These are phyloP conservation scores for Sicus ferrugineus DNA, from an alignment of 2,888 invertebrate genomes.

Conservation along the genomic window DNA sequence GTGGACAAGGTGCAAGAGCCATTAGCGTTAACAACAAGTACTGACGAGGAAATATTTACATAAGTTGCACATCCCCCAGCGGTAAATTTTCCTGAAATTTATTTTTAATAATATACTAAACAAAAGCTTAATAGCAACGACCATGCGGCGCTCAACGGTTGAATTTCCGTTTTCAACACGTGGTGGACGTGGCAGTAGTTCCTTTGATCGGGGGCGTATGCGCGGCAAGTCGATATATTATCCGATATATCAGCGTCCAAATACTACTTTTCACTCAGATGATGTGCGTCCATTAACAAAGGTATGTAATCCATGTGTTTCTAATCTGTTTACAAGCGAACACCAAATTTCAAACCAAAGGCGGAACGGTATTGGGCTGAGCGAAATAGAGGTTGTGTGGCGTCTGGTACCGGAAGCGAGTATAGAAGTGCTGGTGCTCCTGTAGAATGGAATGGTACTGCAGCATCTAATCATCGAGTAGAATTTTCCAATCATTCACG, in stretches of 20 bases:
- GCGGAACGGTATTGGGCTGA: conserved; percentile 61
- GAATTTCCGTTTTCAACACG: conserved; percentile 55
- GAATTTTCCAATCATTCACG: conserved; percentile 57
- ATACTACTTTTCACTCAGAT: conserved; percentile 46
- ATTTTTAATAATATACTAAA: too few relatives aligned
- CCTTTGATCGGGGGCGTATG: conserved; percentile 65
- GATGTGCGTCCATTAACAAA: conserved; percentile 49
- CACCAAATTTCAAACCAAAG: too few relatives aligned
- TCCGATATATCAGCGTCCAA: conserved; percentile 58
- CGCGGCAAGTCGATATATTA: conserved; percentile 59
- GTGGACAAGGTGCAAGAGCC: conserved; percentile 63
- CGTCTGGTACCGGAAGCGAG: conserved; percentile 19
- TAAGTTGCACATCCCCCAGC: conserved; percentile 45
- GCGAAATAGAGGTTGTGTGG: conserved; percentile 56
- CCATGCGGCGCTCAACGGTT: conserved; percentile 63
- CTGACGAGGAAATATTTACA: conserved; percentile 64
- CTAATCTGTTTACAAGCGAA: too few relatives aligned
- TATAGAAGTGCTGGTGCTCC: not conserved
- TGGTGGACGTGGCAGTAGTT: conserved; percentile 66
- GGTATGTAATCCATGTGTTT: conserved; percentile 43
- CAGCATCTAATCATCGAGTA: conserved; percentile 61
- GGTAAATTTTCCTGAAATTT: conserved; percentile 45
- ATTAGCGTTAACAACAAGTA: conserved; percentile 66
- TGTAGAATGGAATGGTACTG: conserved; percentile 59
- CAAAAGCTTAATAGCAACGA: conserved; percentile 47